phyloP scores from a whole-genome alignment of 2,888 invertebrate genomes.

The Pseudolycoriella hygida region DNA sequence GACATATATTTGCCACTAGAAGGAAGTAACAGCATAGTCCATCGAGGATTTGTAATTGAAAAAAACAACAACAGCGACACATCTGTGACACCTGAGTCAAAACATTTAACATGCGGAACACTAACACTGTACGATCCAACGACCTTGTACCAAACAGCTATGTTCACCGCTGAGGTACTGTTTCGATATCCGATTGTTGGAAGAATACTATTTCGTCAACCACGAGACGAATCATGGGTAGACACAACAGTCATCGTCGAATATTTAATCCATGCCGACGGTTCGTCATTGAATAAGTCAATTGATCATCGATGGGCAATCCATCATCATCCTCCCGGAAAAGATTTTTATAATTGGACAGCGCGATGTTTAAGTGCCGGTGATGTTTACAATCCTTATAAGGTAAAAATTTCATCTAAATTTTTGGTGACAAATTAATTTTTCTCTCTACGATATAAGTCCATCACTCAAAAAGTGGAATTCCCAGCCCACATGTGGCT shows the following conservation, averaged over 20 bases:
- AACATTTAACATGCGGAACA: slow-evolving; percentile 37
- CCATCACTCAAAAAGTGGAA: no score
- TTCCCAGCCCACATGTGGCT: no score
- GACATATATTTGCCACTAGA: slow-evolving; percentile 73
- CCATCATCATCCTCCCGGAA: slow-evolving; percentile 59
- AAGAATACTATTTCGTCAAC: slow-evolving; percentile 63
- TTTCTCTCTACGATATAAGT: no score
- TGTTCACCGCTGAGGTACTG: slow-evolving; percentile 61
- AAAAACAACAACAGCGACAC: slow-evolving; percentile 21
- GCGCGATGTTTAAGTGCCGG: slow-evolving; percentile 68
- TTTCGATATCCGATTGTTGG: slow-evolving; percentile 83
- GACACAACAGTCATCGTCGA: slow-evolving; percentile 76
- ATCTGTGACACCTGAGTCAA: no score
- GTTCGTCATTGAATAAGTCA: slow-evolving; percentile 56
- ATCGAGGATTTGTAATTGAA: slow-evolving; percentile 44
- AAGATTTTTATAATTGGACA: slow-evolving; percentile 84
- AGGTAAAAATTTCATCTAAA: slow-evolving; percentile 30
- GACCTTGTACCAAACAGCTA: slow-evolving; percentile 47
- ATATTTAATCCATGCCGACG: slow-evolving; percentile 74
- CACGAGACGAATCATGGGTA: slow-evolving; percentile 57
- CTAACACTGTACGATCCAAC: slow-evolving; percentile 43
- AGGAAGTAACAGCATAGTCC: slow-evolving; percentile 60
- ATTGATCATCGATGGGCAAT: slow-evolving; percentile 68
- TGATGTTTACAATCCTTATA: slow-evolving; percentile 56
- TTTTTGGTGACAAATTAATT: no score